These are phyloP conservation scores for Pseudorasbora parva DNA, from an alignment of 2,113 vertebrate species.

Conservation along the genomic window DNA sequence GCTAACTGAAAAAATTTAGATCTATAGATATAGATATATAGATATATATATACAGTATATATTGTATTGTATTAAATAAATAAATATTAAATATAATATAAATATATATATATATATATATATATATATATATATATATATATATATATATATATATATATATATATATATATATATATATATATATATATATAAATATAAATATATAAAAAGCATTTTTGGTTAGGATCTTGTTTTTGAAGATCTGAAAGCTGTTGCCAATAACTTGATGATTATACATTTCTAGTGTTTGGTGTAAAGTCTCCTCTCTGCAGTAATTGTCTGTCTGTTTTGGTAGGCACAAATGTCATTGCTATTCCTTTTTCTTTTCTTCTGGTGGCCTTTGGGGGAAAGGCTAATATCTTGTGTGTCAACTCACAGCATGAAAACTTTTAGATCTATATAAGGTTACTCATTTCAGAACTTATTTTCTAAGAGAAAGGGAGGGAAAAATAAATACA, in stretches of 20 bases:
- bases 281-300: constrained; percentile 58
- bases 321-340: constrained; percentile 70
- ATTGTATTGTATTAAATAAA: no score
- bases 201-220: not conserved
- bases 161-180: no score
- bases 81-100: no score
- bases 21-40: no score
- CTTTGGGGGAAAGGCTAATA: constrained; percentile 82
- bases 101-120: no score
- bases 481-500: constrained; percentile 71
- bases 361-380: constrained; percentile 73
- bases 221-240: constrained; percentile 3
- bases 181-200: no score
- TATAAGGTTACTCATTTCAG: constrained; percentile 79
- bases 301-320: constrained; percentile 61
- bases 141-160: no score
- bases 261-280: constrained; percentile 53
- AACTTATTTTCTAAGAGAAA: constrained; percentile 81
- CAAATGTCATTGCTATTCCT: constrained; percentile 77
- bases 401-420: constrained; percentile 83
- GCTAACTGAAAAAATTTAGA: no score
- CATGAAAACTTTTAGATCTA: constrained; percentile 81
- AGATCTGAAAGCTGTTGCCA: constrained; percentile 42
- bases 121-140: no score
- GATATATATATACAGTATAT: no score